A percentile compares a stretch with the other conserved stretches of the same genome.
These are phyloP conservation scores for Phyllotis vaccarum DNA, from an alignment of 2,797 vertebrate genomes.

Conservation along the genomic window DNA sequence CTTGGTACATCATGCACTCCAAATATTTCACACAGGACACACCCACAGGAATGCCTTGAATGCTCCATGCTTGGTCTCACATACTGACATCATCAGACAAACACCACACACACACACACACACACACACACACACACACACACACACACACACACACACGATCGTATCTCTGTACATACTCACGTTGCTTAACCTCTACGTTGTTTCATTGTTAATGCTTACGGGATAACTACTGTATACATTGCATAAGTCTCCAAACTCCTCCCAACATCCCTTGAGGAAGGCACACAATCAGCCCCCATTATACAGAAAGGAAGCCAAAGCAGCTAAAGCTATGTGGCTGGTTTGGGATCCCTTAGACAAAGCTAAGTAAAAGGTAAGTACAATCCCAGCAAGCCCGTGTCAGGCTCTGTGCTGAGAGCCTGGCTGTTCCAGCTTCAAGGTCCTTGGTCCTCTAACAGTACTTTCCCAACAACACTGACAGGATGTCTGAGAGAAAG, in stretches of 20 bases:
- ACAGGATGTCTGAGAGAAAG: slow-evolving; percentile 15
- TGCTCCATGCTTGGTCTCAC: background rate
- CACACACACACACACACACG: rapidly evolving
- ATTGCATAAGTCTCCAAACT: background rate
- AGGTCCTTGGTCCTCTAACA: rapidly evolving
- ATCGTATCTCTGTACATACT: background rate
- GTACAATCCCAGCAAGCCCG: background rate
- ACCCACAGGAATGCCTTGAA: background rate
- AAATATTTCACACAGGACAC: too few relatives aligned
- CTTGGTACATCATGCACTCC: background rate
- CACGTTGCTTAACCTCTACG: rapidly evolving
- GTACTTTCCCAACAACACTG: background rate
- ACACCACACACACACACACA: rapidly evolving
- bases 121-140: rapidly evolving
- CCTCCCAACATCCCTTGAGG: background rate
- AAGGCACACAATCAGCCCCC: background rate
- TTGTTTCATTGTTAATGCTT: background rate
- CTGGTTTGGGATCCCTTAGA: background rate
- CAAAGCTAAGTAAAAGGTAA: background rate
- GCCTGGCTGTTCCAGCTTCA: background rate
- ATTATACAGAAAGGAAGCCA: background rate
- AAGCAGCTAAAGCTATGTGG: rapidly evolving
- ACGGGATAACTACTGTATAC: background rate
- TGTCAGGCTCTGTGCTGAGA: background rate
- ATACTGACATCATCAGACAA: background rate